Evolutionary conservation across 2,797 vertebrate species (phyloP), one percentile per base, ranked within the genome.

Genomic region (Periophthalmus magnuspinnatus): DNA sequence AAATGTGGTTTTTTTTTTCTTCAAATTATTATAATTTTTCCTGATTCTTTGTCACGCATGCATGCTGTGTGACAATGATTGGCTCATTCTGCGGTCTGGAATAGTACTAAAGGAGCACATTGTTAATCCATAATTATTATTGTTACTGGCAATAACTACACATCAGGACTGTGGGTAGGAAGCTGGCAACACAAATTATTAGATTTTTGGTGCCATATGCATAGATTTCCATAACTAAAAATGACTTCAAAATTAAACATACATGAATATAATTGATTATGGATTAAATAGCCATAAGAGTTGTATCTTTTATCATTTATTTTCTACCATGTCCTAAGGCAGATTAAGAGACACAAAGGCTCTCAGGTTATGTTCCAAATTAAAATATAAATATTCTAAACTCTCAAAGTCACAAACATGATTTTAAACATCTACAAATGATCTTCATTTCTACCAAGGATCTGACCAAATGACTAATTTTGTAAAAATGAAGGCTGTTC

Each of bases 401-500:
- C 41, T 45, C 6, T 6, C 4, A 45, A 45, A 41, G 11, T 45
- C 41, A 45, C 41, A 45, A 14, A 45, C 41, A 45, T 45, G 41
- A 52, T 21, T 21, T 21, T 21, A 50, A 52, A 52, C 19, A 9
- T 19, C 48, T 50, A 2, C 19, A 52, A 2, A n/a, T 52, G 50
- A 52, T 52, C 19, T 21, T n/a, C 2, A 21, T 9, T 77, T 74
- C 74, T 66, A 54, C 76, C 74, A 45, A 61, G 41, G 80, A 88
- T 91, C 90, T 86, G 89, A 91, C 88, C 85, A 81, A 86, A 86
- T 84, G 78, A 84, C 14, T 68, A 52, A 83, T 87, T 89, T 89
- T 89, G 89, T 80, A 87, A 91, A 87, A 79, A 82, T 84, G 79
- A 82, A 69, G 67, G 72, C 68, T 65, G 65, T 69, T 64, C 21